Conservation (phyloP, 2,113 vertebrate genomes). For the Muntiacus muntjak region DNA sequence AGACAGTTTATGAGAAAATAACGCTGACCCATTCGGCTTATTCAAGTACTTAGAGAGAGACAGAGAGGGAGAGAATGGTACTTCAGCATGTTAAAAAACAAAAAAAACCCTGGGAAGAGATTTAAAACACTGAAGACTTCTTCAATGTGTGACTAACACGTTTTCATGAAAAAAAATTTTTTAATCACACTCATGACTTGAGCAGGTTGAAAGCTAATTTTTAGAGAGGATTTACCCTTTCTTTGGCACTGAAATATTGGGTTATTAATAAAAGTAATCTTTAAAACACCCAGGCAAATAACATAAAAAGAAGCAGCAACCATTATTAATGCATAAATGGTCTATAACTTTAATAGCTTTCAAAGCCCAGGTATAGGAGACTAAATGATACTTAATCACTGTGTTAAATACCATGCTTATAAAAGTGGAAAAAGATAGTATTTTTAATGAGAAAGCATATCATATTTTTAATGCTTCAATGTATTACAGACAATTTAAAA, state of each 20-base stretch:
- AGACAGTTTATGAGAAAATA: background rate
- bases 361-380: background rate
- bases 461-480: conserved; percentile 32
- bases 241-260: background rate
- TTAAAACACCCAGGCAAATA: conserved; percentile 36
- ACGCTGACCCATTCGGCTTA: background rate
- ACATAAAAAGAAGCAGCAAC: background rate
- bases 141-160: background rate
- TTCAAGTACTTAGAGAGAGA: background rate
- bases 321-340: conserved; percentile 21
- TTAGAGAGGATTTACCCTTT: background rate
- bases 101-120: background rate
- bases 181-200: background rate
- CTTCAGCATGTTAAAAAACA: background rate
- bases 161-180: background rate
- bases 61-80: background rate
- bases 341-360: conserved; percentile 33
- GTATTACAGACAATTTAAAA: conserved; percentile 26
- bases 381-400: conserved; percentile 2
- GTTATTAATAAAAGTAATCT: conserved; percentile 41
- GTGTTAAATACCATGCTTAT: conserved; percentile 23
- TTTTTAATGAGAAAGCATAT: conserved; percentile 46
- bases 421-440: conserved; percentile 16
- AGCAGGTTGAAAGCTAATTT: background rate
- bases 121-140: background rate